These are phyloP conservation scores for Drosophila hamatofila DNA, from an alignment of 2,888 invertebrate species.

Conservation along the genomic window DNA sequence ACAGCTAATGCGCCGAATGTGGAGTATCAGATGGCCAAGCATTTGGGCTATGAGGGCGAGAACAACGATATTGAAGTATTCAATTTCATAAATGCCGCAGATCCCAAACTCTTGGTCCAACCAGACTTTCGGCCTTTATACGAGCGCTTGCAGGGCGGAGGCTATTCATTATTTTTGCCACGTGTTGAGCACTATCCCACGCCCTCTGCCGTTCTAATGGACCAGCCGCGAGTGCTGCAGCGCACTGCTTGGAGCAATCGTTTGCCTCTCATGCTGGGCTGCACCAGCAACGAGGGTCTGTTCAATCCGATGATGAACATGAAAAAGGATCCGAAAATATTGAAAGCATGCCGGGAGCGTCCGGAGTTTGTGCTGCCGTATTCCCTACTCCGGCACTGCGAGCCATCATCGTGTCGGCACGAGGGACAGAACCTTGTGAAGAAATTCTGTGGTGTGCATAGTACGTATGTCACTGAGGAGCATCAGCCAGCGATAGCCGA, in stretches of 20 bases:
- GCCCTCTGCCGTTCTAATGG: constrained; percentile 64
- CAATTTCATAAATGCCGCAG: constrained; percentile 56
- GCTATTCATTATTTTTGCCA: constrained; percentile 62
- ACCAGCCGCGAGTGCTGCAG: constrained; percentile 71
- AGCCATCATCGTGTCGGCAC: constrained; percentile 31
- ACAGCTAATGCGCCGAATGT: constrained; percentile 43
- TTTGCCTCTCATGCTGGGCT: constrained; percentile 81
- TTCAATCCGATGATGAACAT: neutral
- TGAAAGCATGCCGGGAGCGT: constrained; percentile 16
- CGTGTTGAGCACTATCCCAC: constrained; percentile 75
- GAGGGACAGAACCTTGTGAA: constrained; percentile 65
- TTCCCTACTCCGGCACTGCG: constrained; percentile 7
- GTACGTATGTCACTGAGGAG: constrained; percentile 66
- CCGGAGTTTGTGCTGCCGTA: constrained; percentile 41
- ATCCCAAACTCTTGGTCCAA: constrained; percentile 51
- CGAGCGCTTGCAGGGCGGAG: constrained; percentile 35
- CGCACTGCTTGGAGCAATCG: constrained; percentile 78
- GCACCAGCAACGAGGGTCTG: constrained; percentile 75
- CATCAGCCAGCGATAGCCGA: constrained; percentile 72
- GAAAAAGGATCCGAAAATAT: constrained; percentile 11
- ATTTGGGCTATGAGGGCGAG: constrained; percentile 77
- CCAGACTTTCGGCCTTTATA: constrained; percentile 48
- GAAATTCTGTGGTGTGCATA: constrained; percentile 54
- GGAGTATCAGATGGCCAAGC: constrained; percentile 75
- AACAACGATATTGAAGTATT: constrained; percentile 68